Percentiles rank a stretch among this genome's conserved stretches.
These are phyloP conservation scores for Reinhardtius hippoglossoides DNA, from an alignment of 2,113 vertebrate species.

Conservation along the genomic window DNA sequence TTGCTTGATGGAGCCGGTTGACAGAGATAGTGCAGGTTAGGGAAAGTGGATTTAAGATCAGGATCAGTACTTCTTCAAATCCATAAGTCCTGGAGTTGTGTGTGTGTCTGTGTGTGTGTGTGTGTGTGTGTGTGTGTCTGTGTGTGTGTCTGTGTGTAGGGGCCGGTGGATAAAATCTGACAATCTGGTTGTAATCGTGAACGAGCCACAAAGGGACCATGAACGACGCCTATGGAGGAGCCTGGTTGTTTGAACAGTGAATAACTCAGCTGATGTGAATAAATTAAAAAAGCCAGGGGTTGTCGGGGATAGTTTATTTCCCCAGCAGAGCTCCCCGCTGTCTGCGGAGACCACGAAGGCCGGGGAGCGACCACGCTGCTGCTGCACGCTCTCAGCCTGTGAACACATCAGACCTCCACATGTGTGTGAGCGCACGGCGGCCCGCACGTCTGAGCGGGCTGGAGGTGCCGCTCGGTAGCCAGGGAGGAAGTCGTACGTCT, in stretches of 20 bases:
- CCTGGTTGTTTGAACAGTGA: slow-evolving; percentile 54
- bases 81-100: background rate
- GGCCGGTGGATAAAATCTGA: slow-evolving; percentile 32
- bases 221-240: slow-evolving; percentile 23
- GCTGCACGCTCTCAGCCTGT: background rate
- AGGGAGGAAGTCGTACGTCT: slow-evolving; percentile 71
- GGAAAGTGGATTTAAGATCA: background rate
- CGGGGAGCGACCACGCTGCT: background rate
- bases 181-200: slow-evolving; percentile 46
- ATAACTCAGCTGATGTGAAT: slow-evolving; percentile 43
- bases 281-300: slow-evolving; percentile 30
- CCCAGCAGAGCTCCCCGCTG: slow-evolving; percentile 52
- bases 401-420: slow-evolving; percentile 15
- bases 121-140: background rate
- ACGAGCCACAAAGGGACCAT: slow-evolving; percentile 36
- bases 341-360: slow-evolving; percentile 43
- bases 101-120: too few species aligned
- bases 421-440: background rate
- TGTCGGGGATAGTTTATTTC: slow-evolving; percentile 69
- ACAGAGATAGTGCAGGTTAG: too few species aligned
- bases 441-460: slow-evolving; percentile 25
- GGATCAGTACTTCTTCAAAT: background rate
- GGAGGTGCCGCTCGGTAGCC: slow-evolving; percentile 63
- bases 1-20: too few species aligned
- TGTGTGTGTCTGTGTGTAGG: background rate